phyloP scores from a whole-genome alignment of 2,888 invertebrate species.

The Iphiclides podalirius region DNA sequence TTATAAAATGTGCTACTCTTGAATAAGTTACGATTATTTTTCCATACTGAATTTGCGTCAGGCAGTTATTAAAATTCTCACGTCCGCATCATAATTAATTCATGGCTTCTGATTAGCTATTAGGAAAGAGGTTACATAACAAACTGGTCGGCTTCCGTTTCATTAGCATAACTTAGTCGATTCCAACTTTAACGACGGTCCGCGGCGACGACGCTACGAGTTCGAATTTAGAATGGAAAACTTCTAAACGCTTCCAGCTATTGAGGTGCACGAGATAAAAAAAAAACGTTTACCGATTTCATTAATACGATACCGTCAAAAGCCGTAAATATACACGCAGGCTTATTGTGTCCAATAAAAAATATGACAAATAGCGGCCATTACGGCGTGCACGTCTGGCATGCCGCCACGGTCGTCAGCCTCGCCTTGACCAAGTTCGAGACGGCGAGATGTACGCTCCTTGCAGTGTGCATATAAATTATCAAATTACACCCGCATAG shows the following conservation, averaged over 20 bases:
- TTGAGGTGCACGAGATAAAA: too few relatives aligned
- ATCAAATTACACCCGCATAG: constrained; percentile 16
- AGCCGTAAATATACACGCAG: constrained; percentile 34
- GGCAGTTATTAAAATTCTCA: too few relatives aligned
- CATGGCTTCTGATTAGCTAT: too few relatives aligned
- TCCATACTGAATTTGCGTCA: too few relatives aligned
- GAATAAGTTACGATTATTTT: too few relatives aligned
- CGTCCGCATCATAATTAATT: too few relatives aligned
- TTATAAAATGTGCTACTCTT: too few relatives aligned
- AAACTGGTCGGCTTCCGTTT: constrained; percentile 9
- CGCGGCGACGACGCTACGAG: too few relatives aligned
- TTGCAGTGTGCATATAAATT: constrained; percentile 52
- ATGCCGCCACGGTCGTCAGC: constrained; percentile 67
- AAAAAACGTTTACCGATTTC: constrained; percentile 9
- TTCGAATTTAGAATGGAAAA: constrained; percentile 6
- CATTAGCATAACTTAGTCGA: constrained; percentile 19
- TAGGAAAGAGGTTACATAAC: constrained; percentile 12
- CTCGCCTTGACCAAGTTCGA: constrained; percentile 74
- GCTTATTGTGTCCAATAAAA: constrained; percentile 58
- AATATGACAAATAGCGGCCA: constrained; percentile 59
- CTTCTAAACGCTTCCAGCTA: constrained; percentile 9
- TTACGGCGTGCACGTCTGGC: constrained; percentile 57
- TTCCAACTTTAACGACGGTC: too few relatives aligned
- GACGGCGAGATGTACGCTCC: constrained; percentile 52
- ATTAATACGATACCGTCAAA: constrained; percentile 9